Evolutionary conservation across 2,113 vertebrate species (phyloP).

Genomic region (Prinia subflava): DNA sequence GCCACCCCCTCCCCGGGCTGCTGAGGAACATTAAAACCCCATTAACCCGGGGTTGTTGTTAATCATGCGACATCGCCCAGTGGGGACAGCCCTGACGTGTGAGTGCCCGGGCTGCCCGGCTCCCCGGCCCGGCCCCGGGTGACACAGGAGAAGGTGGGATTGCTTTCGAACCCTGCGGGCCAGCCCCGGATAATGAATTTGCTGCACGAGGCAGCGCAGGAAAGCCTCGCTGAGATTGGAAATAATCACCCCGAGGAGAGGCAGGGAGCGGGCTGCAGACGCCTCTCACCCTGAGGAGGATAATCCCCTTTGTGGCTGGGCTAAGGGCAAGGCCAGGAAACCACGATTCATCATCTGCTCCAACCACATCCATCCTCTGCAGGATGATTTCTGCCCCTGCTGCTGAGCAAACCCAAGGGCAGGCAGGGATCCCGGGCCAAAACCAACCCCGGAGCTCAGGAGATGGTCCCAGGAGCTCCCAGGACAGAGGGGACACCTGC

Average conservation of each 20-base stretch:
- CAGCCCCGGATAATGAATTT: constrained; percentile 14
- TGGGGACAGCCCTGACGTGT: background rate
- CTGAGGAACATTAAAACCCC: constrained; percentile 15
- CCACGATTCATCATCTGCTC: background rate
- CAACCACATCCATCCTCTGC: background rate
- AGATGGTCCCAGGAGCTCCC: background rate
- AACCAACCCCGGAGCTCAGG: rapidly evolving
- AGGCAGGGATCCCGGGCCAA: background rate
- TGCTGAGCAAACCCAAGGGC: rapidly evolving
- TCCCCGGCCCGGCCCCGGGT: background rate
- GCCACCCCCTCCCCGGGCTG: background rate
- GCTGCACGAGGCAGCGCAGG: background rate
- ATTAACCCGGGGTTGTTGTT: constrained; percentile 24
- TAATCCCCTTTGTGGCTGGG: constrained; percentile 46
- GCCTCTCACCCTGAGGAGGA: background rate
- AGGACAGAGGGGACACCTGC: background rate
- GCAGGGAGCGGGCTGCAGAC: background rate
- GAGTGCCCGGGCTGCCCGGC: background rate
- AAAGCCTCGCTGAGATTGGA: background rate
- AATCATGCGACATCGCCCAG: background rate
- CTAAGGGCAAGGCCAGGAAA: background rate
- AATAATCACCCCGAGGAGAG: constrained; percentile 36
- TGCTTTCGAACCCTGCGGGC: background rate
- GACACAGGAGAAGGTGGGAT: background rate
- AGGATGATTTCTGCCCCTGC: background rate